A percentile compares a stretch with the other conserved stretches of the same genome.
phyloP scores from a whole-genome alignment of 2,888 invertebrate species.

The Megaustenia siamemsis region DNA sequence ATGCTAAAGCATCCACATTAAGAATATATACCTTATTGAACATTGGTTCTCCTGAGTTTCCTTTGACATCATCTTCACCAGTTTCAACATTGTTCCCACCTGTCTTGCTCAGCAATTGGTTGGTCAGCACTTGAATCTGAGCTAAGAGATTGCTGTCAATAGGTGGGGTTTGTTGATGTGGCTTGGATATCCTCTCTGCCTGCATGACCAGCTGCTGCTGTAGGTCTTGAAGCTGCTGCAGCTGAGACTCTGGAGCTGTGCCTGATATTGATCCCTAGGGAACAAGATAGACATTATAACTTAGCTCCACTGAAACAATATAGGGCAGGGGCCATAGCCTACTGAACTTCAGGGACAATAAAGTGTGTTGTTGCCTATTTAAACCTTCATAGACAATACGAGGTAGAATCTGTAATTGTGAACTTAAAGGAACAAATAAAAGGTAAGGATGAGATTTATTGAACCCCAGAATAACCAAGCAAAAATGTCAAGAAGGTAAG shows the following conservation, averaged over 20 bases:
- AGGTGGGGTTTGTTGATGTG: conserved; percentile 67
- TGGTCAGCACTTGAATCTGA: conserved; percentile 78
- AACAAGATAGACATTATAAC: background rate
- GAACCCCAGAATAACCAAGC: no score
- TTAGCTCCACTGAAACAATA: conserved; percentile 4
- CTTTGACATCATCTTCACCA: conserved; percentile 17
- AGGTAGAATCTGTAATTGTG: no score
- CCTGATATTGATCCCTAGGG: conserved; percentile 69
- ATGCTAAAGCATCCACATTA: background rate
- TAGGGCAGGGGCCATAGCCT: no score
- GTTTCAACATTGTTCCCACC: conserved; percentile 37
- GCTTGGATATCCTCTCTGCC: conserved; percentile 74
- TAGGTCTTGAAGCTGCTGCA: conserved; percentile 77
- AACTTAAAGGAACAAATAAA: no score
- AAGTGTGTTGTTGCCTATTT: no score
- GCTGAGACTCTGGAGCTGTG: conserved; percentile 75
- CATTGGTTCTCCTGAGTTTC: conserved; percentile 56
- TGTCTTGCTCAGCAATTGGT: conserved; percentile 75
- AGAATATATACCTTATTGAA: conserved; percentile 65
- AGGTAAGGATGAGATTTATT: no score
- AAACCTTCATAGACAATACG: no score
- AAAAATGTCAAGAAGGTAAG: no score
- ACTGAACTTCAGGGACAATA: background rate
- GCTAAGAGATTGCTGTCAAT: conserved; percentile 78
- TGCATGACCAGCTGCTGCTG: conserved; percentile 78